phyloP scores from a whole-genome alignment of 2,113 vertebrate genomes.

The Rynchops niger region DNA sequence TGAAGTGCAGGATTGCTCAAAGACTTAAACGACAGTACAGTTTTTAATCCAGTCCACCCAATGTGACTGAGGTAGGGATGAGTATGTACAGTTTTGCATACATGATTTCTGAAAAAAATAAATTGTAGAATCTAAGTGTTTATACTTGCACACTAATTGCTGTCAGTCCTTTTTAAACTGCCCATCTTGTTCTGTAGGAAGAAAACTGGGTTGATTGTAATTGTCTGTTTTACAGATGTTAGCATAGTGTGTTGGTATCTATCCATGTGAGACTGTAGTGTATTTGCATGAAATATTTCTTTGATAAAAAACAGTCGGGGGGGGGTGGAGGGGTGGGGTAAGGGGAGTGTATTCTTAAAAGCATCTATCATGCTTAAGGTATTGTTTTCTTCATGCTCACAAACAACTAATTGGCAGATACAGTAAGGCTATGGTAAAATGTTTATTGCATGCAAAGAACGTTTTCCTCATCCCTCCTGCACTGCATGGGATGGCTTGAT shows the following conservation, averaged over 20 bases:
- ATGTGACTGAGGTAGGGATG: neutral
- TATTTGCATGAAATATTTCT: neutral
- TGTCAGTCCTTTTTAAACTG: neutral
- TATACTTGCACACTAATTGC: neutral
- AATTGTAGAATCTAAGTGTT: neutral
- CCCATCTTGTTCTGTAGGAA: neutral
- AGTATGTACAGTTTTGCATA: neutral
- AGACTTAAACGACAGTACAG: neutral
- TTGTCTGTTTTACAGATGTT: constrained; percentile 8
- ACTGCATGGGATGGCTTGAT: neutral
- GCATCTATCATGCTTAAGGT: neutral
- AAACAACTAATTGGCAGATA: neutral
- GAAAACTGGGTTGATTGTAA: neutral
- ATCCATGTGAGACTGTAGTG: neutral
- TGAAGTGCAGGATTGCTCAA: neutral
- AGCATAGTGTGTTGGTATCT: neutral
- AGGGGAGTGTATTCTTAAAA: neutral
- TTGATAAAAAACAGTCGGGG: neutral
- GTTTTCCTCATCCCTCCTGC: neutral
- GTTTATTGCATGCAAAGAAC: neutral
- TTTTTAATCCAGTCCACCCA: neutral
- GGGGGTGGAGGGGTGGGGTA: too few species aligned
- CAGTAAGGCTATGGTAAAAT: neutral
- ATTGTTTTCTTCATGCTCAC: neutral
- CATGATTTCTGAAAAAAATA: neutral